Evolutionary conservation across 2,888 invertebrate species (phyloP), one percentile per base, ranked within the genome.

Genomic region (Synanthedon vespiformis): DNA sequence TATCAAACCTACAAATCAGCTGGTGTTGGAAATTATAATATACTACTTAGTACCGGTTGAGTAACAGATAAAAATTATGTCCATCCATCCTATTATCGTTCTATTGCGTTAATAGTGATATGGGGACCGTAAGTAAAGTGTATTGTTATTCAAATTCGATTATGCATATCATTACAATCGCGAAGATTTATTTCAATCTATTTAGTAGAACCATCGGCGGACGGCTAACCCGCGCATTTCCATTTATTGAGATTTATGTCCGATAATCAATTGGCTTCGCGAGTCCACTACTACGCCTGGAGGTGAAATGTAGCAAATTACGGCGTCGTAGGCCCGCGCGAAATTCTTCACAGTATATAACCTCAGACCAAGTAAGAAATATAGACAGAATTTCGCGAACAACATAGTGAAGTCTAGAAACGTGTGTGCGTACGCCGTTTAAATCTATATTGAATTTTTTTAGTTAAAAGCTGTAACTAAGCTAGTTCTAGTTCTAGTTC

Each of bases 281-380:
- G 50, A 50, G 40, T 34, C 44, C 10, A 41, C 48, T 50, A 41
- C 13, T 44, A n/a, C n/a, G 44, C 44, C 44, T 44, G 44, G 13
- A 44, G 13, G 44, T 66, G 61, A 57, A 56, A 44, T 44, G 58
- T 61, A 65, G 68, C 64, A 69, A 69, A 70, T 71, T 62, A 60
- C 62, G 58, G 62, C 55, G 56, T 44, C 57, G 50, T 58, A 54
- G 55, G 58, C 57, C 58, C 57, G 58, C 58, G 60, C 60, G 63
- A 67, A 68, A 73, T 72, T 71, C 69, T 68, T 67, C 61, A 60
- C 58, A 61, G 69, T 67, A 70, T 71, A 69, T 73, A 68, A 73
- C 68, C 72, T 22, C 22, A 22, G 4, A 22, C 22, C 5, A 22
- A 22, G 5, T 22, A 5, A 22, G 22, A 22, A 22, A 22, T 22